Evolutionary conservation across 64 coral and sea anemone genomes (phyloP).

Genomic region (Pocillopora verrucosa): DNA sequence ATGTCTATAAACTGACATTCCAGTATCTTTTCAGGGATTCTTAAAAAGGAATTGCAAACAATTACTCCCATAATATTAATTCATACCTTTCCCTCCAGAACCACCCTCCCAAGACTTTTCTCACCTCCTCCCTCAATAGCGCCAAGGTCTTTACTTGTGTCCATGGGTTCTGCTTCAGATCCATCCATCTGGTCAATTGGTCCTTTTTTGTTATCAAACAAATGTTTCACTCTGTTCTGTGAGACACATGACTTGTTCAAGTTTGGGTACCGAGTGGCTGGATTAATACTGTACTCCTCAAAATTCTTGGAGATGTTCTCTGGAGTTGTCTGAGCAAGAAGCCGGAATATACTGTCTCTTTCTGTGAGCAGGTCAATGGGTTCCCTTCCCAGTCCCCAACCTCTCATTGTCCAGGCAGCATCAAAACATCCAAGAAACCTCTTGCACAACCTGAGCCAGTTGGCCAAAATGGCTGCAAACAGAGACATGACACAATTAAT

Average conservation of each 20-base stretch:
- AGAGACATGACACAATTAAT: background rate
- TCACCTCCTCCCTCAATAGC: slow-evolving; percentile 35
- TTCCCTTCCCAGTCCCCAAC: slow-evolving; percentile 80
- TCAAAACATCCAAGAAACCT: slow-evolving; percentile 95
- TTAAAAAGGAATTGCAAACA: too few species aligned
- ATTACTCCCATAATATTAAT: background rate
- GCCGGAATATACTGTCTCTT: slow-evolving; percentile 77
- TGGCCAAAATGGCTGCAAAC: slow-evolving; percentile 94
- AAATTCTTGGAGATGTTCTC: slow-evolving; percentile 82
- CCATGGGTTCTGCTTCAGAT: slow-evolving; percentile 80
- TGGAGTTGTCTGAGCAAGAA: slow-evolving; percentile 93
- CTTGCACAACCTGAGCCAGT: slow-evolving; percentile 98
- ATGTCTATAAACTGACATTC: too few species aligned
- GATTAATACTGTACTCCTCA: slow-evolving; percentile 79
- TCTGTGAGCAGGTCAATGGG: slow-evolving; percentile 85
- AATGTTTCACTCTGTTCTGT: slow-evolving; percentile 66
- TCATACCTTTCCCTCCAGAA: background rate
- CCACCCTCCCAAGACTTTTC: background rate
- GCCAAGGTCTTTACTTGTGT: slow-evolving; percentile 31
- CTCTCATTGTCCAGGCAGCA: slow-evolving; percentile 94
- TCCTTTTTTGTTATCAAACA: slow-evolving; percentile 68
- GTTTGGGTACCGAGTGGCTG: slow-evolving; percentile 79
- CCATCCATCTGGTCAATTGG: slow-evolving; percentile 50
- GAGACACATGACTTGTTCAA: slow-evolving; percentile 69
- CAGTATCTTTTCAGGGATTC: too few species aligned